Conservation (phyloP, 1,140 invertebrate genomes). For the Spodoptera frugiperda region DNA sequence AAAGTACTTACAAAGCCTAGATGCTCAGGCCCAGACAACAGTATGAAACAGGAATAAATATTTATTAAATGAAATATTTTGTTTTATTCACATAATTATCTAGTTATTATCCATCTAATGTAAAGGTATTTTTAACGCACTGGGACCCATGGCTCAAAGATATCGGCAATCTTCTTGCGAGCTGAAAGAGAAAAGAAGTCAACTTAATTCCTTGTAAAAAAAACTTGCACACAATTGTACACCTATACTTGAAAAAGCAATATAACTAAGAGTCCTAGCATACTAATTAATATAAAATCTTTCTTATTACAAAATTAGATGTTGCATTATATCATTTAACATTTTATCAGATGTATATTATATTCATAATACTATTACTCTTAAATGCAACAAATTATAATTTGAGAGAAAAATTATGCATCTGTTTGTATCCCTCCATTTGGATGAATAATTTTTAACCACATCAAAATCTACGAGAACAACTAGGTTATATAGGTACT, state of each 20-base stretch:
- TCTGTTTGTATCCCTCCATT: too few species aligned
- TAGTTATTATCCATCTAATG: constrained; percentile 40
- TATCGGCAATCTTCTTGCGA: constrained; percentile 87
- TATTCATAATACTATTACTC: too few species aligned
- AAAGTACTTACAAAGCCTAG: neutral
- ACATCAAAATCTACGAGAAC: too few species aligned
- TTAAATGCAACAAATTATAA: too few species aligned
- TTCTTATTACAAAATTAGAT: too few species aligned
- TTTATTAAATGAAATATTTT: constrained; percentile 49
- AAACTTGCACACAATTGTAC: too few species aligned
- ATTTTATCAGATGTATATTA: too few species aligned
- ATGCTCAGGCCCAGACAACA: neutral
- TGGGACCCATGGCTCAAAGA: constrained; percentile 88
- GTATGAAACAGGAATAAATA: constrained; percentile 37
- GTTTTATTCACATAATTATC: constrained; percentile 49
- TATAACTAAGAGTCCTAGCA: neutral
- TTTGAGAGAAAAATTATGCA: too few species aligned
- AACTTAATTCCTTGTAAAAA: neutral
- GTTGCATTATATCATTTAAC: too few species aligned
- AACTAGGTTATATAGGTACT: neutral
- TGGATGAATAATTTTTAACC: too few species aligned
- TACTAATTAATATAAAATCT: too few species aligned
- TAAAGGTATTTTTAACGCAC: constrained; percentile 85
- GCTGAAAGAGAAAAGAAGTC: constrained; percentile 82
- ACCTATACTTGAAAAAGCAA: neutral